These are phyloP conservation scores for Hemibagrus wyckioides DNA, from an alignment of 2,113 vertebrate species.

Conservation along the genomic window DNA sequence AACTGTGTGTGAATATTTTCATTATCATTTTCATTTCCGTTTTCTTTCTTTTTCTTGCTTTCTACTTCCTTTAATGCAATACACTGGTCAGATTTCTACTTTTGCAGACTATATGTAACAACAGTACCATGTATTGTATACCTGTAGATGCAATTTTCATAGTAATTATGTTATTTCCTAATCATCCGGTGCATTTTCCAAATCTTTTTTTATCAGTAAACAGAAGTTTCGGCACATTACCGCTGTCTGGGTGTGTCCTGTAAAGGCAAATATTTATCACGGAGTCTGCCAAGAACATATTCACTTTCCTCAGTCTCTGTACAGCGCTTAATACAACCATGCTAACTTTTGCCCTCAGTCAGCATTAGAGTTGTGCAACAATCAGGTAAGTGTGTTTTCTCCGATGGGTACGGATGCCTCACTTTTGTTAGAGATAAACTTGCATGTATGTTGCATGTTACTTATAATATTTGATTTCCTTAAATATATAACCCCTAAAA, in stretches of 20 bases:
- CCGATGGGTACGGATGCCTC: background rate
- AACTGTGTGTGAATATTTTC: background rate
- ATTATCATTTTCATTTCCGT: background rate
- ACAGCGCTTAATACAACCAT: background rate
- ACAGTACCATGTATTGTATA: background rate
- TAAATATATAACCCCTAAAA: too few species aligned
- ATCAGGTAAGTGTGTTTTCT: conserved; percentile 26
- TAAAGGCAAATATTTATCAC: background rate
- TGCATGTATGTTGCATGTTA: background rate
- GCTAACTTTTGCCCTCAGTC: background rate
- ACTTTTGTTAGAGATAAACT: background rate
- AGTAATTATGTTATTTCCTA: background rate
- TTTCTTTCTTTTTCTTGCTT: background rate
- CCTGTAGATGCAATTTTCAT: background rate
- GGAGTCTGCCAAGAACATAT: background rate
- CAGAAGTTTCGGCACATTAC: background rate
- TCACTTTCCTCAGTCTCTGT: background rate
- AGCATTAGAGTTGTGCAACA: background rate
- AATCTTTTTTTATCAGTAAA: background rate
- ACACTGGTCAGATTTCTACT: background rate
- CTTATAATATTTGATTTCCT: background rate
- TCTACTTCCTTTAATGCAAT: background rate
- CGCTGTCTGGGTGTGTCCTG: background rate
- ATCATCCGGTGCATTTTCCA: too few species aligned
- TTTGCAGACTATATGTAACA: background rate